These are phyloP conservation scores for Aphidoletes aphidimyza DNA, from an alignment of 2,888 invertebrate genomes.

Conservation along the genomic window DNA sequence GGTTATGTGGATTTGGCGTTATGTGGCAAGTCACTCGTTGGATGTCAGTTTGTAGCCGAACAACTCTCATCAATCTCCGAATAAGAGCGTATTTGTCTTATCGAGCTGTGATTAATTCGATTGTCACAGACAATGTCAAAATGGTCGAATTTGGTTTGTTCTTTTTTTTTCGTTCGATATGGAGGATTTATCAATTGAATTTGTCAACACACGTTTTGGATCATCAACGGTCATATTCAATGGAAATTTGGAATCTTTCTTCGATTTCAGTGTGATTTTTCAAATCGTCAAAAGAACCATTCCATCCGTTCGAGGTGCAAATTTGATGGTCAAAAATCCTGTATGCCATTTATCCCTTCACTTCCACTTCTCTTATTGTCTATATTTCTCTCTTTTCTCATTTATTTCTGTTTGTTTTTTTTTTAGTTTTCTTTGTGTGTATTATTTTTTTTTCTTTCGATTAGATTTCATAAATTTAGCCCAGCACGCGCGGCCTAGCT, in stretches of 20 bases:
- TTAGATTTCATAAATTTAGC: conserved; percentile 51
- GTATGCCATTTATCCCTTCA: conserved; percentile 59
- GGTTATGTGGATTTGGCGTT: neutral
- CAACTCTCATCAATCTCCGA: neutral
- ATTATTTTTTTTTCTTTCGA: conserved; percentile 46
- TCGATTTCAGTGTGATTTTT: conserved; percentile 19
- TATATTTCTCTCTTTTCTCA: conserved; percentile 56
- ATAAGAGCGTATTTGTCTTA: neutral
- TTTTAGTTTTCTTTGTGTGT: conserved; percentile 54
- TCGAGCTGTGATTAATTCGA: neutral
- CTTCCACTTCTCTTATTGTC: conserved; percentile 57
- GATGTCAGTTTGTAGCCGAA: conserved; percentile 15
- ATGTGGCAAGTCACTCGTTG: conserved; percentile 31
- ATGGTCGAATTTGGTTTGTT: too few relatives aligned
- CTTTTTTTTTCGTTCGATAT: conserved; percentile 5
- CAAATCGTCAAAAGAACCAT: conserved; percentile 13
- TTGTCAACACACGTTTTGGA: conserved; percentile 34
- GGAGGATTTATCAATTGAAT: conserved; percentile 58
- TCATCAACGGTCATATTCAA: neutral
- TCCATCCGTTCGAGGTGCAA: conserved; percentile 54
- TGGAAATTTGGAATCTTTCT: conserved; percentile 47
- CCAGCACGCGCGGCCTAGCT: conserved; percentile 58
- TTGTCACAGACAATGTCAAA: neutral
- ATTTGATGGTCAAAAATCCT: conserved; percentile 61
- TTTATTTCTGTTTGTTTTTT: conserved; percentile 56